These are phyloP conservation scores for Andrena chrysosceles DNA, from an alignment of 2,888 invertebrate genomes.

Conservation along the genomic window DNA sequence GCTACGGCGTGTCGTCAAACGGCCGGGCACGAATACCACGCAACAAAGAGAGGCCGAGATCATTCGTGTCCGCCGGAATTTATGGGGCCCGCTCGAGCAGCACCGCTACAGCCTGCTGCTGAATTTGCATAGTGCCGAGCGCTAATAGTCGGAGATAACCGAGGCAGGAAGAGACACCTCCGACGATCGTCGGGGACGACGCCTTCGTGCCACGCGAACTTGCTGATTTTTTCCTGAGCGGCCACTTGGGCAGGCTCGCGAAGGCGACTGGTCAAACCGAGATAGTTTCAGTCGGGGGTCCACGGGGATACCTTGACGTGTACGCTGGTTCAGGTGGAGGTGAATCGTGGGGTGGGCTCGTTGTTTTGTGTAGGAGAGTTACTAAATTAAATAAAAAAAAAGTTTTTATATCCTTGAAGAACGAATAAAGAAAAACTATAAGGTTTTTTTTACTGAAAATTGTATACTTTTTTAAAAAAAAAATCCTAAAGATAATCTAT, in stretches of 20 bases:
- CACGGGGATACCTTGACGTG: no score
- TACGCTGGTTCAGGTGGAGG: no score
- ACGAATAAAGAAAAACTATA: no score
- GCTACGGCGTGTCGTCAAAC: constrained; percentile 55
- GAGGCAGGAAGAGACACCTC: constrained; percentile 69
- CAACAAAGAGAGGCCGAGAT: constrained; percentile 68
- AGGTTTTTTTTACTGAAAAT: no score
- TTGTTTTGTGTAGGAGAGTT: no score
- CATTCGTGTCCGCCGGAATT: constrained; percentile 79
- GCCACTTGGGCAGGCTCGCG: not conserved
- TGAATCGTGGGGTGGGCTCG: no score
- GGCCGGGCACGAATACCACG: constrained; percentile 54
- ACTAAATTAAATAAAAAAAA: no score
- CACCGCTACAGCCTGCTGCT: constrained; percentile 74
- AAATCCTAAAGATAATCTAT: no score
- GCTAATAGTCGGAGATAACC: constrained; percentile 82
- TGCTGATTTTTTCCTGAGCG: constrained; percentile 22
- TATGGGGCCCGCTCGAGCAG: constrained; percentile 79
- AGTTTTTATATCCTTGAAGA: no score
- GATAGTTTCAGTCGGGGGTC: not conserved
- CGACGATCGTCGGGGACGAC: constrained; percentile 65
- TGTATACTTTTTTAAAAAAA: no score
- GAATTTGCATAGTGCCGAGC: constrained; percentile 81
- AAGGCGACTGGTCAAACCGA: not conserved
- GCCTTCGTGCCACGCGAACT: constrained; percentile 65